Conservation (phyloP, 2,888 invertebrate genomes). For the Apamea crenata region DNA sequence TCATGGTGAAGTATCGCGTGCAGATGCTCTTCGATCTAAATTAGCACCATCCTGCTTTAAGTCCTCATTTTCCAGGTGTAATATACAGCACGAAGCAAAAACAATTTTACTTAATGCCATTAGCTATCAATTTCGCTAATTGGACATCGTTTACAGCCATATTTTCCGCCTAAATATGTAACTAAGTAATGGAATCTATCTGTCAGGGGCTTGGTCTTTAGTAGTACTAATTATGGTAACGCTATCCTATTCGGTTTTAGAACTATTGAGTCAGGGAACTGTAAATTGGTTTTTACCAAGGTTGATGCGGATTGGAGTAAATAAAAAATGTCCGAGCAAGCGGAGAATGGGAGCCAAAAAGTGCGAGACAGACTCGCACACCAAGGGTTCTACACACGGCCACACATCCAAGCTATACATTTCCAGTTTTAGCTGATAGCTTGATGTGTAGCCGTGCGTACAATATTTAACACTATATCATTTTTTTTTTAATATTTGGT, state of each 20-base stretch:
- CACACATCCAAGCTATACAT: neutral
- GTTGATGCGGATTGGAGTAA: conserved; percentile 14
- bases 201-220: conserved; percentile 60
- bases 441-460: neutral
- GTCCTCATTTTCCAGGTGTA: conserved; percentile 71
- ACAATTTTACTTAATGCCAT: conserved; percentile 68
- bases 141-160: conserved; percentile 60
- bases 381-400: neutral
- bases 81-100: conserved; percentile 64
- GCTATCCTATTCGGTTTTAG: conserved; percentile 29
- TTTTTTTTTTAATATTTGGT: no score
- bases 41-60: conserved; percentile 71
- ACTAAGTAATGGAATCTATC: conserved; percentile 58
- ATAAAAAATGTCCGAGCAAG: conserved; percentile 22
- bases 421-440: neutral
- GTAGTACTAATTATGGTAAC: conserved; percentile 53
- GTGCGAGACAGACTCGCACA: neutral
- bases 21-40: conserved; percentile 69
- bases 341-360: conserved; percentile 30
- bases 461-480: neutral
- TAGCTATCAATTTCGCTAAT: conserved; percentile 78
- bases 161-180: conserved; percentile 56
- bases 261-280: conserved; percentile 44
- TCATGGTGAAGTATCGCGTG: conserved; percentile 75
- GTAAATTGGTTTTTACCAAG: conserved; percentile 45